These are phyloP conservation scores for Thaumetopoea pityocampa DNA, from an alignment of 1,140 invertebrate genomes.

Conservation along the genomic window DNA sequence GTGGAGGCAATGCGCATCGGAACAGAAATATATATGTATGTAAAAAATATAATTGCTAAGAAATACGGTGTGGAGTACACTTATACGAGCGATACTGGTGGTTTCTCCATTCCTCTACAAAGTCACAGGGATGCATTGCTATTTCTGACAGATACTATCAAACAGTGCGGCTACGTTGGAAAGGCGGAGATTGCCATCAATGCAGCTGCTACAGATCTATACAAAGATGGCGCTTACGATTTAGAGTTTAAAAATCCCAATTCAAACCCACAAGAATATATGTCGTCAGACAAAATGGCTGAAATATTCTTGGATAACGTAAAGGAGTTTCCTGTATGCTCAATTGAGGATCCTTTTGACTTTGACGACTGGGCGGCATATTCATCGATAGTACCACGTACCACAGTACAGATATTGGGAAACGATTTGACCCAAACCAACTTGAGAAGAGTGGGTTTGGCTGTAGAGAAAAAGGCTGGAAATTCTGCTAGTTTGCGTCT, in stretches of 20 bases:
- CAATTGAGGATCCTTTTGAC: conserved; percentile 98
- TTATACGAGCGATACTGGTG: conserved; percentile 97
- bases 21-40: conserved; percentile 94
- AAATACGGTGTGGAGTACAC: conserved; percentile 94
- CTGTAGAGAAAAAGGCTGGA: conserved; percentile 96
- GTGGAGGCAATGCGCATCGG: conserved; percentile 98
- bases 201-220: conserved; percentile 96
- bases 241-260: conserved; percentile 97
- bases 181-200: conserved; percentile 97
- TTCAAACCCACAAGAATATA: conserved; percentile 86
- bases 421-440: conserved; percentile 95
- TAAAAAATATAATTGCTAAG: conserved; percentile 93
- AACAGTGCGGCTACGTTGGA: conserved; percentile 92
- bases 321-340: conserved; percentile 94
- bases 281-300: conserved; percentile 87
- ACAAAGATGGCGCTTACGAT: conserved; percentile 90
- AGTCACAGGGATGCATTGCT: conserved; percentile 94
- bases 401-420: conserved; percentile 90
- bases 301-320: conserved; percentile 93
- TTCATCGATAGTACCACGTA: conserved; percentile 85
- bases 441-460: conserved; percentile 92
- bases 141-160: conserved; percentile 93
- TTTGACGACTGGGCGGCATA: conserved; percentile 97
- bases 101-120: conserved; percentile 97
- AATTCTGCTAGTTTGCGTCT: conserved; percentile 97